phyloP scores from a whole-genome alignment of 1,140 invertebrate species.

The Acyrthosiphon pisum region DNA sequence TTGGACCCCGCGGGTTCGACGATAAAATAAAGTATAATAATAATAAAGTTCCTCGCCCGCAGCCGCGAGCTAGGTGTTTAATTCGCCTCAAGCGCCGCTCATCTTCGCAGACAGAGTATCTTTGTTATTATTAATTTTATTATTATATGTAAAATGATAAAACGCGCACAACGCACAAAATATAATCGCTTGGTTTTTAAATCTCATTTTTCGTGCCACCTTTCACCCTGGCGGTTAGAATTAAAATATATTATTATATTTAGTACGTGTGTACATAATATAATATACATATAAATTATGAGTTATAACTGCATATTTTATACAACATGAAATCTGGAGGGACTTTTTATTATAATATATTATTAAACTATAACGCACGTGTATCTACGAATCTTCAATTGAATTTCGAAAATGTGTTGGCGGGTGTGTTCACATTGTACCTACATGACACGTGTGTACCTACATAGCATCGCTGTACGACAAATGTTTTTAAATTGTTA shows the following conservation, averaged over 20 bases:
- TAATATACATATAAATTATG: background rate
- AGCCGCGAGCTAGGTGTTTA: background rate
- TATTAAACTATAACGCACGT: background rate
- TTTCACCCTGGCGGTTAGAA: background rate
- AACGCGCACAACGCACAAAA: background rate
- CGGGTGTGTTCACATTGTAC: background rate
- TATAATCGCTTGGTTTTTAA: background rate
- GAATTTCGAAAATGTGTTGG: background rate
- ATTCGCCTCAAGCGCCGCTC: background rate
- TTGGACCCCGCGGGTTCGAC: background rate
- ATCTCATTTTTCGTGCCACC: background rate
- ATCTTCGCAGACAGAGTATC: background rate
- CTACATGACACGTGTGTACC: background rate
- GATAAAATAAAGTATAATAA: background rate
- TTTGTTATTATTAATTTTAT: background rate
- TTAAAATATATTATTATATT: background rate
- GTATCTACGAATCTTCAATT: background rate
- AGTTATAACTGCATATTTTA: background rate
- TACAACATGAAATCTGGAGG: no score
- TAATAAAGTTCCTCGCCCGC: no score
- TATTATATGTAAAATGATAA: background rate
- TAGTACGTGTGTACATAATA: no score
- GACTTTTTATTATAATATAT: background rate
- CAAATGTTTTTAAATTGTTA: slow-evolving; percentile 10
- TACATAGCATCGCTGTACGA: background rate